Evolutionary conservation across 1,140 invertebrate genomes (phyloP), one percentile per base, ranked within the genome.

Genomic region (Hydropsyche tenuis): DNA sequence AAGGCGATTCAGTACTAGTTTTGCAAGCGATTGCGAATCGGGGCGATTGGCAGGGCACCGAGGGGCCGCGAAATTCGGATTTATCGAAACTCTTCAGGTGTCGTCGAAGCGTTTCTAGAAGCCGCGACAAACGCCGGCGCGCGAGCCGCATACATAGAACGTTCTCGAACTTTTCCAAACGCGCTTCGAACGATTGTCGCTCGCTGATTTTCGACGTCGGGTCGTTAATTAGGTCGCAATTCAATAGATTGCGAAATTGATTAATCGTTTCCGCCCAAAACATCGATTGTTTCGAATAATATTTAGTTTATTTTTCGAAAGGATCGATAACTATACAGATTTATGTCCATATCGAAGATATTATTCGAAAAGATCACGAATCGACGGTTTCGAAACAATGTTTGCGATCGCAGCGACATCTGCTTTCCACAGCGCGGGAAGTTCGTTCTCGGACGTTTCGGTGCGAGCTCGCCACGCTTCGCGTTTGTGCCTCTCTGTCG

Each of bases 51-150:
- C 12, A 37, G 27, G 6, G 69, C 14, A 42, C 30, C 56, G 69
- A 14, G 5, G 30, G 11, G 4, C 30, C 7, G 12, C 64, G 64
- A 66, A 66, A 42, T 23, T 43, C 42, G 65, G 43, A 23, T 45
- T 66, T 45, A 66, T 23, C 45, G 23, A 18, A 4, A 48, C 3
- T 23, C 16, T 20, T n/a, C 69, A 76, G 73, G 73, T 77, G 75
- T 74, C 70, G 65, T 74, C 72, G 75, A 73, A 77, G 76, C 46
- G 69, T 77, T 77, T 77, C 76, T 77, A 77, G 76, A 77, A 77
- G 64, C 43, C 64, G 3, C 6, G 25, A 1, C 5, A 0, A 70
- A 70, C 68, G 48, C n/a, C 48, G 68, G 68, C 27, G 1, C 68
- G 46, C 46, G 46, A 56, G 48, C 27, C 27, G 62, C 23, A 37